Conservation (phyloP, 2,113 vertebrate species). For the Donacobius atricapilla region DNA sequence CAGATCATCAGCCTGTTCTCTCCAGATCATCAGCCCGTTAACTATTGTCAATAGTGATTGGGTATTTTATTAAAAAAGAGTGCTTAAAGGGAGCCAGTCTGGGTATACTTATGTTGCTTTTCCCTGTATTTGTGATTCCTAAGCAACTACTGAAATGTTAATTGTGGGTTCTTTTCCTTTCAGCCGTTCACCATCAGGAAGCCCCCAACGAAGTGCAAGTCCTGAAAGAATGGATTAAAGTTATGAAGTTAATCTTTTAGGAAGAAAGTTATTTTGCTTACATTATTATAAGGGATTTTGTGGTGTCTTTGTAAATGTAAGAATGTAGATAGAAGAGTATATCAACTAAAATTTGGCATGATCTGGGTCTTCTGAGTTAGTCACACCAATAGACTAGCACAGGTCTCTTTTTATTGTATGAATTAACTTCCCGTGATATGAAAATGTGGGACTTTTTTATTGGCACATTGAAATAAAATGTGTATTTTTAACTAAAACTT, state of each 20-base stretch:
- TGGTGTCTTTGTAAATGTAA: conserved; percentile 77
- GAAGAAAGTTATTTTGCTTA: conserved; percentile 82
- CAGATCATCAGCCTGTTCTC: background rate
- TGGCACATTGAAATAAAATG: conserved; percentile 82
- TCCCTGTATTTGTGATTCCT: background rate
- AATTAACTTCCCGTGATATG: conserved; percentile 77
- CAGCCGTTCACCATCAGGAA: conserved; percentile 84
- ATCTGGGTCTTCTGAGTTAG: conserved; percentile 74
- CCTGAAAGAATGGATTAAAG: conserved; percentile 83
- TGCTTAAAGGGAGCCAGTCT: background rate
- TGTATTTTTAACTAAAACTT: conserved; percentile 79
- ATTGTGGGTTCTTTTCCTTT: conserved; percentile 55
- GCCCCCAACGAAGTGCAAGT: conserved; percentile 81
- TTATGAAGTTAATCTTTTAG: conserved; percentile 71
- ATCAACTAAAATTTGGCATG: conserved; percentile 73
- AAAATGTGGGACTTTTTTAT: conserved; percentile 79
- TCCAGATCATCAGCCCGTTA: background rate
- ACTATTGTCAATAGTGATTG: background rate
- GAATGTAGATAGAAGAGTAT: conserved; percentile 72
- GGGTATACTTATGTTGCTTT: background rate
- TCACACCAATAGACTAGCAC: conserved; percentile 76
- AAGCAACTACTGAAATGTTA: background rate
- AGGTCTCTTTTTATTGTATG: conserved; percentile 77
- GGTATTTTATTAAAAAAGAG: background rate
- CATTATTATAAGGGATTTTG: conserved; percentile 83